These are phyloP conservation scores for Antheraea yamamai DNA, from an alignment of 2,888 invertebrate genomes.

Conservation along the genomic window DNA sequence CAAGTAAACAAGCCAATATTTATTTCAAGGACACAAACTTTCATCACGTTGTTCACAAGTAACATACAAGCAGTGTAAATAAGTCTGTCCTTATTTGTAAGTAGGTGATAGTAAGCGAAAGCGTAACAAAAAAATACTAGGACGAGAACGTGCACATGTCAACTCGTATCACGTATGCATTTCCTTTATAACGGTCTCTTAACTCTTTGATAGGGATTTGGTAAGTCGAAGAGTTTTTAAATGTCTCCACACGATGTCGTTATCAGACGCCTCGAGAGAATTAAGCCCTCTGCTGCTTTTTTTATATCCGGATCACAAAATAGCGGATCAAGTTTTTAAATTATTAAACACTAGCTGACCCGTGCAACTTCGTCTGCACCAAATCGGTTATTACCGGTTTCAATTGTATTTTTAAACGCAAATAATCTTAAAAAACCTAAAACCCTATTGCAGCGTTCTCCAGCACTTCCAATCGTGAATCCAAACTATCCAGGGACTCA, in stretches of 20 bases:
- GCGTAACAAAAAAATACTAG: conserved; percentile 2
- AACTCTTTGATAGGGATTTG: background rate
- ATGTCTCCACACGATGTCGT: background rate
- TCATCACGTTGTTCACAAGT: background rate
- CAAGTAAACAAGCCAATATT: background rate
- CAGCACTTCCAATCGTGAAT: too few species aligned
- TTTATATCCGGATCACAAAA: too few species aligned
- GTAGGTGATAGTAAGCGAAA: conserved; percentile 8
- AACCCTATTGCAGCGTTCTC: too few species aligned
- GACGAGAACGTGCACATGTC: background rate
- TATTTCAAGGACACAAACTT: background rate
- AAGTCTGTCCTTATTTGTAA: conserved; percentile 6
- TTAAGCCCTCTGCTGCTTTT: too few species aligned
- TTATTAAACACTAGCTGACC: too few species aligned
- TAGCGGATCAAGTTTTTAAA: too few species aligned
- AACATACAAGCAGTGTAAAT: background rate
- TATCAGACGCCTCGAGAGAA: background rate
- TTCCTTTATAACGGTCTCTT: background rate
- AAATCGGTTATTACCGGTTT: too few species aligned
- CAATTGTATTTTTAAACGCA: too few species aligned
- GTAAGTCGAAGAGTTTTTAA: background rate
- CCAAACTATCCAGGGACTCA: too few species aligned
- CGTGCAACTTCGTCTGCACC: too few species aligned
- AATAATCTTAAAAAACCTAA: too few species aligned
- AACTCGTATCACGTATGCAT: background rate